These are phyloP conservation scores for Agrilus cyanescens DNA, from an alignment of 2,888 invertebrate species.

Conservation along the genomic window DNA sequence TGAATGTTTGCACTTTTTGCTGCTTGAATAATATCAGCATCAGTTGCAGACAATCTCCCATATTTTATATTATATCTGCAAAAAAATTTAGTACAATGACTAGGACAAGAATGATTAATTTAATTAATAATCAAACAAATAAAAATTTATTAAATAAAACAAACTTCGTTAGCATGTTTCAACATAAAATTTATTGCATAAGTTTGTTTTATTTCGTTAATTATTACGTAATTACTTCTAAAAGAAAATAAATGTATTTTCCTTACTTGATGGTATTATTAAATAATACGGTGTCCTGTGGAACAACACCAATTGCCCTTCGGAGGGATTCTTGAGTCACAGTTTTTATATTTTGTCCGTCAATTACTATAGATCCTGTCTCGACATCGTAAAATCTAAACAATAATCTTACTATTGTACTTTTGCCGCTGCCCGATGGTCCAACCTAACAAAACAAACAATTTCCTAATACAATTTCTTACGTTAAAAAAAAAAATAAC, in stretches of 20 bases:
- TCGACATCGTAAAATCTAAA: constrained; percentile 96
- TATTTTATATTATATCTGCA: constrained; percentile 86
- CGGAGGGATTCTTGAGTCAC: constrained; percentile 78
- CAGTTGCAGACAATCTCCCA: constrained; percentile 65
- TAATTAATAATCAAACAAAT: neutral
- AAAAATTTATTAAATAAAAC: neutral
- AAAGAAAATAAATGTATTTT: too few species aligned
- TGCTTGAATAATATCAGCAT: constrained; percentile 77
- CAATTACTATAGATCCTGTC: constrained; percentile 74
- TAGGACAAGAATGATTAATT: too few species aligned
- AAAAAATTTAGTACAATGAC: constrained; percentile 9
- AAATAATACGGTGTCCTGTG: constrained; percentile 93
- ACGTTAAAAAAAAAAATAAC: constrained; percentile 19
- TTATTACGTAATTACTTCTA: neutral
- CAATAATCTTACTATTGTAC: constrained; percentile 86
- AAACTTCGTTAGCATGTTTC: neutral
- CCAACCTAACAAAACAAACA: constrained; percentile 50
- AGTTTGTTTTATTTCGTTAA: too few species aligned
- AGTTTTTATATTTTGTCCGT: constrained; percentile 78
- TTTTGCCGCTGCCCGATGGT: constrained; percentile 87
- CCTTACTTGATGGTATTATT: constrained; percentile 74
- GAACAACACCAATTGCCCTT: constrained; percentile 82
- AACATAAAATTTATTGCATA: too few species aligned
- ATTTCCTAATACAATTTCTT: constrained; percentile 2
- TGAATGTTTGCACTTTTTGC: constrained; percentile 92